Percentiles rank a stretch among this genome's conserved stretches.
Evolutionary conservation across 2,888 invertebrate genomes (phyloP).

Genomic region (Catocala fraxini): DNA sequence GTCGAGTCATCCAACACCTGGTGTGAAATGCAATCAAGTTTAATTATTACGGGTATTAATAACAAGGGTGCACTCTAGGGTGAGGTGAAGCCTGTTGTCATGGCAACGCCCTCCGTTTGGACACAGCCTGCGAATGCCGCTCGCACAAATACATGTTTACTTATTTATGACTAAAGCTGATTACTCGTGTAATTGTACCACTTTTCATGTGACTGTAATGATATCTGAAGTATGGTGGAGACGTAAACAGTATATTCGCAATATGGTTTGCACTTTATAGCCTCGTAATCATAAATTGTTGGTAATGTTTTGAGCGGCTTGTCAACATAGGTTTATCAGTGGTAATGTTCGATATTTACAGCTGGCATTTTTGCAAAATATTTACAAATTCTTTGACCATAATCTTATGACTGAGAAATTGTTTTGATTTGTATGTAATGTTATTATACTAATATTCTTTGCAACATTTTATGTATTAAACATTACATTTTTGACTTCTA

Average conservation of each 20-base stretch:
- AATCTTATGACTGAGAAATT: no score
- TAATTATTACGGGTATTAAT: slow-evolving; percentile 87
- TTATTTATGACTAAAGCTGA: slow-evolving; percentile 83
- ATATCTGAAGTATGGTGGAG: slow-evolving; percentile 27
- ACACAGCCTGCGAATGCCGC: slow-evolving; percentile 78
- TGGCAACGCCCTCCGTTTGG: slow-evolving; percentile 79
- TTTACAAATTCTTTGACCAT: no score
- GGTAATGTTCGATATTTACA: not conserved
- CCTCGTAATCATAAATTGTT: slow-evolving; percentile 1
- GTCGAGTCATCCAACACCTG: slow-evolving; percentile 85
- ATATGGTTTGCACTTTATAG: slow-evolving; percentile 17
- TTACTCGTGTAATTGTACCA: slow-evolving; percentile 79
- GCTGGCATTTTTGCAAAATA: no score
- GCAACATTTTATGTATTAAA: no score
- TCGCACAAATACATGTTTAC: slow-evolving; percentile 74
- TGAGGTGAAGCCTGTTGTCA: slow-evolving; percentile 74
- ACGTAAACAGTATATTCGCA: slow-evolving; percentile 13
- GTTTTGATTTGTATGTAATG: no score
- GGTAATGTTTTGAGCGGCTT: not conserved
- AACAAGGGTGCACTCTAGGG: slow-evolving; percentile 85
- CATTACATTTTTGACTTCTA: no score
- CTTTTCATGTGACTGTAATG: slow-evolving; percentile 46
- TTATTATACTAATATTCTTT: no score
- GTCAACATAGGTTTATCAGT: not conserved
- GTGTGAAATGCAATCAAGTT: slow-evolving; percentile 87